These are phyloP conservation scores for Propithecus perrieri DNA, from an alignment of 2,797 vertebrate genomes.

Conservation along the genomic window DNA sequence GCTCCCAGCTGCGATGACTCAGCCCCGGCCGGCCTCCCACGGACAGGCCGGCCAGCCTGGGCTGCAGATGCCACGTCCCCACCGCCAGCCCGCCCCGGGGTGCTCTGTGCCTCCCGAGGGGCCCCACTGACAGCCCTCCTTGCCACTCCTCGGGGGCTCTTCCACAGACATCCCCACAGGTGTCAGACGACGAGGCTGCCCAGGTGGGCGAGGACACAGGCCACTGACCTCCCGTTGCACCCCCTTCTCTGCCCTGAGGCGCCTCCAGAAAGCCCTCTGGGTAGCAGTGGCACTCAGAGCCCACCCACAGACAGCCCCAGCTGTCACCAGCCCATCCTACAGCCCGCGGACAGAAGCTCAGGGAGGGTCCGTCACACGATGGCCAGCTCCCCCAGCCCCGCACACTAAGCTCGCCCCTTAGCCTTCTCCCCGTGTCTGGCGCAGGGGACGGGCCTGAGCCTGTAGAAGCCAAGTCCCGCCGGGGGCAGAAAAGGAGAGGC, in stretches of 20 bases:
- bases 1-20: conserved; percentile 37
- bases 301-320: not conserved
- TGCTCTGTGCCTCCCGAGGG: rapidly evolving
- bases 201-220: not conserved
- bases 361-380: not conserved
- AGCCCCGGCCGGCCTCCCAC: conserved; percentile 34
- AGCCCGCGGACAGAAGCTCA: not conserved
- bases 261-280: not conserved
- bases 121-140: not conserved
- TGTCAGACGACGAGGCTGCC: rapidly evolving
- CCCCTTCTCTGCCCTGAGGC: not conserved
- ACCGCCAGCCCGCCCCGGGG: not conserved
- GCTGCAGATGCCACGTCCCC: conserved; percentile 34
- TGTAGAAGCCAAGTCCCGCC: not conserved
- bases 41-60: not conserved
- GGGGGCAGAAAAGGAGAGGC: not conserved
- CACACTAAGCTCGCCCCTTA: rapidly evolving
- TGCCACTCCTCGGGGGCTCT: rapidly evolving
- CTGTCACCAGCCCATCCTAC: too few species aligned
- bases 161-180: rapidly evolving
- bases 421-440: rapidly evolving
- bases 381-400: not conserved
- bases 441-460: not conserved
- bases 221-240: rapidly evolving
- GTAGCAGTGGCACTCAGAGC: not conserved